Percentiles rank a stretch among this genome's conserved stretches.
phyloP scores from a whole-genome alignment of 1,140 invertebrate species.

The Hirudo medicinalis region DNA sequence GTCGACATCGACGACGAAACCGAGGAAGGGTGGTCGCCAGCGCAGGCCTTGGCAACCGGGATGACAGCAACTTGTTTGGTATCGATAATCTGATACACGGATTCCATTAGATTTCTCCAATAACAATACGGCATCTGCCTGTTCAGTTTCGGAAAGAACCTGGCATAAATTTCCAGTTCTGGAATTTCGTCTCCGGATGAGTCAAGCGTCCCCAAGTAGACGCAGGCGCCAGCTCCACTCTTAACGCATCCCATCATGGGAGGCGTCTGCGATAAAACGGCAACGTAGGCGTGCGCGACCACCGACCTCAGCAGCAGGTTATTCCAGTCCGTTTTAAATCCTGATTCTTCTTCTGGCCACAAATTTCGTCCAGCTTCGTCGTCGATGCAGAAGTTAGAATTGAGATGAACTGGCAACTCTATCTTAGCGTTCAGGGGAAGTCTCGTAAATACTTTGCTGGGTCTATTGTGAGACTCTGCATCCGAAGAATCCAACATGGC shows the following conservation, averaged over 20 bases:
- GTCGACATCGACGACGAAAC: not conserved
- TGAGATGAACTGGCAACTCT: conserved; percentile 33
- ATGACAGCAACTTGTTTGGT: conserved; percentile 16
- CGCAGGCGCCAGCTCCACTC: not conserved
- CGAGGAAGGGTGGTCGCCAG: not conserved
- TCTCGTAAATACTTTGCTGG: conserved; percentile 30
- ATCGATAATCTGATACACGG: conserved; percentile 20
- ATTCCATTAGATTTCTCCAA: conserved; percentile 16
- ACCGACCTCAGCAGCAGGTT: conserved; percentile 25
- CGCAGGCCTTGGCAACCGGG: conserved; percentile 8
- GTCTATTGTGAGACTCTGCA: not conserved
- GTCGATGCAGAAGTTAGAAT: conserved; percentile 36
- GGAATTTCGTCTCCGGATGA: conserved; percentile 18
- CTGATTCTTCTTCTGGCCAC: conserved; percentile 26
- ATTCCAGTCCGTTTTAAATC: conserved; percentile 30
- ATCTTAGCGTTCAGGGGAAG: conserved; percentile 33
- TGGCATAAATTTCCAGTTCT: conserved; percentile 16
- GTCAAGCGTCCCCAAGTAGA: conserved; percentile 4
- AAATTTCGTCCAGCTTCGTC: conserved; percentile 32
- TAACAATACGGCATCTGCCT: conserved; percentile 7
- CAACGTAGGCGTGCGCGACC: conserved; percentile 28
- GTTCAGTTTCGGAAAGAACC: conserved; percentile 14
- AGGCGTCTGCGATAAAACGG: conserved; percentile 4
- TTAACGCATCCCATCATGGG: conserved; percentile 1
- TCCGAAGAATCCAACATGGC: conserved; percentile 15